Conservation (phyloP, 2,113 vertebrate genomes). For the Propithecus coquereli region DNA sequence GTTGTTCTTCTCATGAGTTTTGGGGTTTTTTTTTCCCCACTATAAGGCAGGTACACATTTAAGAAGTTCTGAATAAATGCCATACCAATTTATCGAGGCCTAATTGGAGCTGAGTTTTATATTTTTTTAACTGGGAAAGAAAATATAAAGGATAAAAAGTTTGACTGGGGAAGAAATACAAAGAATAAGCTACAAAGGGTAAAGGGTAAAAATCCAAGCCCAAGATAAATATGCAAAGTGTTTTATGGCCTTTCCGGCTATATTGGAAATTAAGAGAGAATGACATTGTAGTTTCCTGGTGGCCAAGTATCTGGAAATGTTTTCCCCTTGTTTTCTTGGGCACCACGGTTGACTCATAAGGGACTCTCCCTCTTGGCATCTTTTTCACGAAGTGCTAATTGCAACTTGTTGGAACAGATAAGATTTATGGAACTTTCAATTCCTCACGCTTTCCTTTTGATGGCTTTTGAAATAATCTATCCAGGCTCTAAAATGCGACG, state of each 20-base stretch:
- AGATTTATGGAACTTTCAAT: not conserved
- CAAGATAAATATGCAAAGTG: not conserved
- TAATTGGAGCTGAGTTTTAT: not conserved
- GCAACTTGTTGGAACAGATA: constrained; percentile 39
- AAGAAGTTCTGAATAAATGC: not conserved
- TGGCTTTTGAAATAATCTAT: not conserved
- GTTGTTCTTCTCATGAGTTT: not conserved
- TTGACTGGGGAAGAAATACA: not conserved
- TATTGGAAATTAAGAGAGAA: not conserved
- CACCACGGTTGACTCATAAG: constrained; percentile 23
- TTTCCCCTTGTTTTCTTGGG: constrained; percentile 34
- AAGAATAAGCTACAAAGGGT: not conserved
- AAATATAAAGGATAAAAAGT: not conserved
- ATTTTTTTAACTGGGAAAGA: not conserved
- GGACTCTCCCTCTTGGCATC: not conserved
- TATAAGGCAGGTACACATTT: not conserved
- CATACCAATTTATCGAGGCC: not conserved
- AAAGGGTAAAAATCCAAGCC: not conserved
- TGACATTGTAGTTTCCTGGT: not conserved
- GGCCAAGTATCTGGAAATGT: constrained; percentile 18
- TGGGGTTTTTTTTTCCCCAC: not conserved
- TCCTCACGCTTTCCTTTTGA: not conserved
- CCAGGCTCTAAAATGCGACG: not conserved
- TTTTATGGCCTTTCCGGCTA: not conserved
- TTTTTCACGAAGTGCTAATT: not conserved